phyloP scores from a whole-genome alignment of 2,797 vertebrate species.

The Emys orbicularis region DNA sequence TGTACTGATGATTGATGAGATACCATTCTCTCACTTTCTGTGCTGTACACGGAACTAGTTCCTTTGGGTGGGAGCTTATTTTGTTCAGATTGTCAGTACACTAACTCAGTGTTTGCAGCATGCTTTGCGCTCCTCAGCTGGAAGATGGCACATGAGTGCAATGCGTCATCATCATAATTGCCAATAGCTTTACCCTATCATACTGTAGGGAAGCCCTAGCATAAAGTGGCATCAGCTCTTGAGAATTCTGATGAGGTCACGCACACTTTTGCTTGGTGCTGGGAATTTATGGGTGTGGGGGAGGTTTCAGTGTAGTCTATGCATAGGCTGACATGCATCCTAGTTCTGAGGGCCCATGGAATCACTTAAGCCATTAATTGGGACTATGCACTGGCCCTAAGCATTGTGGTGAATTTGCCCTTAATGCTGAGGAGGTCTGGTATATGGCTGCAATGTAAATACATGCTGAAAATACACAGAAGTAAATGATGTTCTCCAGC shows the following conservation, averaged over 20 bases:
- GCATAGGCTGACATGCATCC: neutral
- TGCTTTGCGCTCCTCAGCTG: fast-evolving
- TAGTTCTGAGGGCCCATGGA: neutral
- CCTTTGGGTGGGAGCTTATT: fast-evolving
- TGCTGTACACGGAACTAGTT: fast-evolving
- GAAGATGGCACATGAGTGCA: fast-evolving
- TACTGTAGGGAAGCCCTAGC: fast-evolving
- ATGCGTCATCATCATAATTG: fast-evolving
- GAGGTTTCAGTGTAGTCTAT: neutral
- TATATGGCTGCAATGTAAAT: fast-evolving
- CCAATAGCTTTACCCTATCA: neutral
- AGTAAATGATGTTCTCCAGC: neutral
- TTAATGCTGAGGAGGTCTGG: fast-evolving
- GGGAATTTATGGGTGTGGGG: fast-evolving
- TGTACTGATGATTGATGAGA: neutral
- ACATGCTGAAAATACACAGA: neutral
- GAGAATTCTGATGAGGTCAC: neutral
- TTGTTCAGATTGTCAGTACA: fast-evolving
- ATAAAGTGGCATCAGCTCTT: neutral
- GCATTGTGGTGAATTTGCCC: neutral
- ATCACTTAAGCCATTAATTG: neutral
- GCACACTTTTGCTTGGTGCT: neutral
- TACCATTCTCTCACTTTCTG: neutral
- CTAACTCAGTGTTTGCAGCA: fast-evolving
- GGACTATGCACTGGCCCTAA: fast-evolving